phyloP scores from a whole-genome alignment of 2,113 vertebrate genomes.

The Pholis gunnellus region DNA sequence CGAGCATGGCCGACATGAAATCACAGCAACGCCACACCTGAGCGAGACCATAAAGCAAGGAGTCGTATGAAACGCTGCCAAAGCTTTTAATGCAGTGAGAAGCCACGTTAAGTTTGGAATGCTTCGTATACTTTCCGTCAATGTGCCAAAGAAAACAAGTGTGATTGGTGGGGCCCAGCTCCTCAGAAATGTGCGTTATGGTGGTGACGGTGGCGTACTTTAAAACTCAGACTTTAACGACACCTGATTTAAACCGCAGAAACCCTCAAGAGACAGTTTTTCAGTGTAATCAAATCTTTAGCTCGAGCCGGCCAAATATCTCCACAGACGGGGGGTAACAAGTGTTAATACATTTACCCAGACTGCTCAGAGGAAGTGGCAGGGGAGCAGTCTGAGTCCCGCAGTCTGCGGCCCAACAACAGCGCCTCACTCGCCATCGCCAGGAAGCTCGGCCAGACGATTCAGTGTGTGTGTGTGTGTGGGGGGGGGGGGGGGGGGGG shows the following conservation, averaged over 20 bases:
- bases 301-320: neutral
- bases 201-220: neutral
- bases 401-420: slow-evolving; percentile 43
- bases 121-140: slow-evolving; percentile 42
- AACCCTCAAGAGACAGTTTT: neutral
- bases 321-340: slow-evolving; percentile 48
- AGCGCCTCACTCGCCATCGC: slow-evolving; percentile 26
- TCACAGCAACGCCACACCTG: slow-evolving; percentile 61
- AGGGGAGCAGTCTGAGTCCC: slow-evolving; percentile 44
- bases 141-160: slow-evolving; percentile 67
- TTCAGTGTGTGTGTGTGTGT: slow-evolving; percentile 14
- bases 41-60: slow-evolving; percentile 42
- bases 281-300: slow-evolving; percentile 23
- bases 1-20: slow-evolving; percentile 28
- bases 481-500: slow-evolving; percentile 37
- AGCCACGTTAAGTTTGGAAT: slow-evolving; percentile 53
- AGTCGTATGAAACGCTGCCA: slow-evolving; percentile 40
- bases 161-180: slow-evolving; percentile 4
- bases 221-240: slow-evolving; percentile 4
- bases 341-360: slow-evolving; percentile 71
- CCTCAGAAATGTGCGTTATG: slow-evolving; percentile 44
- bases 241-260: slow-evolving; percentile 38
- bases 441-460: slow-evolving; percentile 61
- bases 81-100: slow-evolving; percentile 65
- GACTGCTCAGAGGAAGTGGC: slow-evolving; percentile 60